These are phyloP conservation scores for Pseudorasbora parva DNA, from an alignment of 2,113 vertebrate genomes.

Conservation along the genomic window DNA sequence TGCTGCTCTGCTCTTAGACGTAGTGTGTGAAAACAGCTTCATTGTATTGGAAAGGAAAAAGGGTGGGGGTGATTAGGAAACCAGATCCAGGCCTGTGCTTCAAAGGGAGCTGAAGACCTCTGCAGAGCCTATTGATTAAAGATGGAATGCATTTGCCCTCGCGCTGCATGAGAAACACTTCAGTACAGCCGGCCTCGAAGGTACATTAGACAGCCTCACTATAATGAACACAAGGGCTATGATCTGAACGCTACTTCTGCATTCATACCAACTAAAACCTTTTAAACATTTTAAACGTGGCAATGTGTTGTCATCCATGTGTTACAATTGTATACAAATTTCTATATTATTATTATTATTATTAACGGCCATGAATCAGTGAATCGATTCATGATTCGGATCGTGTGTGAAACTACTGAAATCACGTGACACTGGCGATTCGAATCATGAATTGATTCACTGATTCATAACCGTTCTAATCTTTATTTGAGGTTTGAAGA, in stretches of 20 bases:
- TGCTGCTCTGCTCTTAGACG: slow-evolving; percentile 48
- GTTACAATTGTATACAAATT: too few species aligned
- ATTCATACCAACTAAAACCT: neutral
- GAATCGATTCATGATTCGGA: too few species aligned
- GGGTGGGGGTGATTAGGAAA: slow-evolving; percentile 74
- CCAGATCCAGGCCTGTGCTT: slow-evolving; percentile 73
- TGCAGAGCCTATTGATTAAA: slow-evolving; percentile 75
- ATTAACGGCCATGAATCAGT: too few species aligned
- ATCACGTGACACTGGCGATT: too few species aligned
- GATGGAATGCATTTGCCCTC: slow-evolving; percentile 65
- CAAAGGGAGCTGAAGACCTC: slow-evolving; percentile 73
- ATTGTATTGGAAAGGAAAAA: slow-evolving; percentile 73
- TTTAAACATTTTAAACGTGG: neutral
- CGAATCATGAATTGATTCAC: too few species aligned
- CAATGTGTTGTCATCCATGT: neutral
- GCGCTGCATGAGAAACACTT: slow-evolving; percentile 51
- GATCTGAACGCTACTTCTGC: neutral
- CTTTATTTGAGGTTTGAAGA: too few species aligned
- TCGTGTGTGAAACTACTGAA: too few species aligned
- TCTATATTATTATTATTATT: too few species aligned
- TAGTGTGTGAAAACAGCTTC: slow-evolving; percentile 66
- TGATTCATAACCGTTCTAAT: too few species aligned
- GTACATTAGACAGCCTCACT: slow-evolving; percentile 24
- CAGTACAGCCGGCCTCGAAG: slow-evolving; percentile 17
- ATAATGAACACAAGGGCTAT: slow-evolving; percentile 4